These are phyloP conservation scores for Oceanodroma tethys DNA, from an alignment of 2,113 vertebrate genomes.

Conservation along the genomic window DNA sequence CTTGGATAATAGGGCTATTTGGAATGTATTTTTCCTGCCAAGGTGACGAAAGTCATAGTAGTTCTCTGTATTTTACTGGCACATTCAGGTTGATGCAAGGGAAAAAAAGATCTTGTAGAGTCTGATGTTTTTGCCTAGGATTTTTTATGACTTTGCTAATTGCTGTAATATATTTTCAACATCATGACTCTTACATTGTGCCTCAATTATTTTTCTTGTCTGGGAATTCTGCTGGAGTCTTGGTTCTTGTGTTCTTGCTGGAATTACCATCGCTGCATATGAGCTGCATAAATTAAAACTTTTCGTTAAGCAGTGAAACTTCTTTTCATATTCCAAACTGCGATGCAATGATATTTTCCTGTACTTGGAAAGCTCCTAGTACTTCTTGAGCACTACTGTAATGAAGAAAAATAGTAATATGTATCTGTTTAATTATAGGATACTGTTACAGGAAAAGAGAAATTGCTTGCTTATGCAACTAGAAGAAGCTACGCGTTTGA, in stretches of 20 bases:
- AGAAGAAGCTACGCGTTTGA: slow-evolving; percentile 90
- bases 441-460: slow-evolving; percentile 94
- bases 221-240: not conserved
- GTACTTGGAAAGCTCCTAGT: not conserved
- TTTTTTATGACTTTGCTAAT: not conserved
- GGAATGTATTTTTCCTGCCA: not conserved
- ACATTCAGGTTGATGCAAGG: not conserved
- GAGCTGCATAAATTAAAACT: not conserved
- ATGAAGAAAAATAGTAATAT: not conserved
- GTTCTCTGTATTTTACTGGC: not conserved
- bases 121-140: not conserved
- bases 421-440: slow-evolving; percentile 72
- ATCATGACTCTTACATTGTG: not conserved
- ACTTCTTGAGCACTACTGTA: not conserved
- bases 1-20: not conserved
- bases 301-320: not conserved
- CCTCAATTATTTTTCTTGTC: not conserved
- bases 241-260: not conserved
- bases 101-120: not conserved
- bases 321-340: not conserved
- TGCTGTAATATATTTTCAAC: not conserved
- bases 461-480: slow-evolving; percentile 90
- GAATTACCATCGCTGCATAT: not conserved
- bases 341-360: not conserved
- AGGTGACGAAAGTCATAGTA: not conserved